phyloP scores from a whole-genome alignment of 2,888 invertebrate genomes.

The Agrotis puta region DNA sequence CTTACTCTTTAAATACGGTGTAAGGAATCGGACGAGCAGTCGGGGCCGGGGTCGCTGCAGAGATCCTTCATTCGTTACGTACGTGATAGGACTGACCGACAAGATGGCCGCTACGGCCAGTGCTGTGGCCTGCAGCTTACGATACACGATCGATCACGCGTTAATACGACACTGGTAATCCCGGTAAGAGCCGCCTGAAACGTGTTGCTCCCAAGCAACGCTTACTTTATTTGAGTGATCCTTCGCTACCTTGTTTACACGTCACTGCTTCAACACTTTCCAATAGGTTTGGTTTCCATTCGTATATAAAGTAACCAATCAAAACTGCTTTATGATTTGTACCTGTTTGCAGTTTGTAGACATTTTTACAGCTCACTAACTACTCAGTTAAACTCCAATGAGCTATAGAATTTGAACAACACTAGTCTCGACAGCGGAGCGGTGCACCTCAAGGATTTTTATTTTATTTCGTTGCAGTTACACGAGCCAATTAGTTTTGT shows the following conservation, averaged over 20 bases:
- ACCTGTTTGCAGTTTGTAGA: conserved; percentile 12
- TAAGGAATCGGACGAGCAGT: conserved; percentile 47
- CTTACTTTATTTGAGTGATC: conserved; percentile 63
- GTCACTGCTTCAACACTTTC: conserved; percentile 34
- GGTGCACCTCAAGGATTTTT: conserved; percentile 82
- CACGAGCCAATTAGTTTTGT: conserved; percentile 84
- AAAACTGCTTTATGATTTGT: conserved; percentile 10
- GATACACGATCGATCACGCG: conserved; percentile 77
- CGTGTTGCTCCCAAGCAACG: conserved; percentile 59
- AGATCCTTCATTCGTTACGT: conserved; percentile 79
- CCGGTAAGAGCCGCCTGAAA: conserved; percentile 66
- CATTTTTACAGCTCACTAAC: conserved; percentile 43
- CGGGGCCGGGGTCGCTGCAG: conserved; percentile 71
- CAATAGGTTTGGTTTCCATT: conserved; percentile 26
- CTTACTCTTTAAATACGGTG: conserved; percentile 52
- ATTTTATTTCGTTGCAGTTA: conserved; percentile 84
- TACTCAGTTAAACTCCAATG: conserved; percentile 49
- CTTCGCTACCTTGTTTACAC: conserved; percentile 48
- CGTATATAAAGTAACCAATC: conserved; percentile 12
- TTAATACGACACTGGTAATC: conserved; percentile 79
- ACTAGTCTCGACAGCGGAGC: conserved; percentile 72
- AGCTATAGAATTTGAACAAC: conserved; percentile 63
- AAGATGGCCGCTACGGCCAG: conserved; percentile 65
- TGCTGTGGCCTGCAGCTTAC: conserved; percentile 68
- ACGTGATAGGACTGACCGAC: conserved; percentile 78